phyloP scores from a whole-genome alignment of 2,888 invertebrate genomes.

The Chelonus formosanus region DNA sequence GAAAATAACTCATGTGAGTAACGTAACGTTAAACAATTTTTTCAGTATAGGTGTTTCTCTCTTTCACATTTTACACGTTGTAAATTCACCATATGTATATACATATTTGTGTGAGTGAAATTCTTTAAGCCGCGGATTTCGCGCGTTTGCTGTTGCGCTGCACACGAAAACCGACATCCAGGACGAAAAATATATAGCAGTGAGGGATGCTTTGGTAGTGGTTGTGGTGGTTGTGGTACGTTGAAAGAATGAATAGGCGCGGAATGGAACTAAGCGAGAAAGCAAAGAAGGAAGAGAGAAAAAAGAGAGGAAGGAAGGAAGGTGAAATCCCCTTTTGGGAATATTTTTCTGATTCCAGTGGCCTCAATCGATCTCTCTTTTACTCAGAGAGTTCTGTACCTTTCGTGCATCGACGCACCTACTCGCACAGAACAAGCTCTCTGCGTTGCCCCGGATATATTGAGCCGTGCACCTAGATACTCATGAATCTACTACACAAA shows the following conservation, averaged over 20 bases:
- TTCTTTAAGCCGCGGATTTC: slow-evolving; percentile 32
- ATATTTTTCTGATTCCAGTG: slow-evolving; percentile 36
- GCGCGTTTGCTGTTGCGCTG: slow-evolving; percentile 26
- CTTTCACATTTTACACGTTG: slow-evolving; percentile 19
- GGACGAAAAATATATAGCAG: background rate
- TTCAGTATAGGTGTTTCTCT: background rate
- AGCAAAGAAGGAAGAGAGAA: slow-evolving; percentile 12
- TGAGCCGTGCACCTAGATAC: slow-evolving; percentile 5
- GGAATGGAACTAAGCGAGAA: slow-evolving; percentile 3
- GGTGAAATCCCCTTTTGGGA: slow-evolving; percentile 31
- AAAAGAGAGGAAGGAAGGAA: background rate
- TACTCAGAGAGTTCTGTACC: slow-evolving; percentile 23
- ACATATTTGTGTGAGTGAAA: slow-evolving; percentile 21
- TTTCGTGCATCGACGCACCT: slow-evolving; percentile 12
- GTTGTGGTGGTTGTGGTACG: slow-evolving; percentile 14
- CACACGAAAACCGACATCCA: slow-evolving; percentile 8
- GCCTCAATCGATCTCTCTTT: slow-evolving; percentile 36
- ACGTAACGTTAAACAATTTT: slow-evolving; percentile 28
- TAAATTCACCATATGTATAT: slow-evolving; percentile 13
- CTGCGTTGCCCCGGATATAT: no score
- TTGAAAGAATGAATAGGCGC: slow-evolving; percentile 28
- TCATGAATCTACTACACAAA: slow-evolving; percentile 22
- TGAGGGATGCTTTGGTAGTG: slow-evolving; percentile 2
- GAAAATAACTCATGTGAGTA: slow-evolving; percentile 30
- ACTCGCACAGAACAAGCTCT: slow-evolving; percentile 11